Evolutionary conservation across 2,888 invertebrate species (phyloP), one percentile per base, ranked within the genome.

Genomic region (Cyrtodaria siliqua): DNA sequence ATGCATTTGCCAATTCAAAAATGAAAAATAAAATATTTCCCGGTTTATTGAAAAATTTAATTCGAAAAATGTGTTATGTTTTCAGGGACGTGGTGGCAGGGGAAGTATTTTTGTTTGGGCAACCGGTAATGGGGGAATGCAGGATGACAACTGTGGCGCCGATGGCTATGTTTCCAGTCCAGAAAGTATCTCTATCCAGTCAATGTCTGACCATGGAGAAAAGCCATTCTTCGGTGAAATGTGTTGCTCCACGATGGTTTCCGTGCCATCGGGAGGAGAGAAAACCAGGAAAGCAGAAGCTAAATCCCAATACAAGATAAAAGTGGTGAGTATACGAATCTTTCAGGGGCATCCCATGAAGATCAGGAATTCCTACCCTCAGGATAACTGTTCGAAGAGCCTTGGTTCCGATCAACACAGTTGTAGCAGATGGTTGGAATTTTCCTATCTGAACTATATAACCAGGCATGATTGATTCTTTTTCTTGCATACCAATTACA

Each of bases 71-170:
- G n/a, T n/a, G n/a, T n/a, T n/a, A n/a, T n/a, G n/a, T n/a, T n/a
- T 73, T 3, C 62, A 91, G 91, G 91, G 91, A 26, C 85, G 92
- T 6, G 66, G 76, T 29, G 90, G 90, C 0, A 81, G 83, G 40
- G 92, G 92, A 2, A 87, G 76, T 50, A 87, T 92, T 24, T 92
- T 82, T 80, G 90, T 92, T 8, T 92, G 92, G 92, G 92, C 92
- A 0, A 90, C 92, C 6, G 92, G 92, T 33, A 92, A 92, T 75
- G 92, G 92, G 9, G 92, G 92, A 0, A 59, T 74, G 47, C 74
- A 83, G 18, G 84, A 79, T 16, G 92, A 92, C 64, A 85, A 87
- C 75, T 92, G 92, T 77, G 90, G 86, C 24, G 88, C 89, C 27
- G 92, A 92, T 71, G 92, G 92, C 50, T 92, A 92, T 64, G 91